A percentile compares a stretch with the other conserved stretches of the same genome.
phyloP scores from a whole-genome alignment of 2,113 vertebrate species.

The Aplodontia rufa region DNA sequence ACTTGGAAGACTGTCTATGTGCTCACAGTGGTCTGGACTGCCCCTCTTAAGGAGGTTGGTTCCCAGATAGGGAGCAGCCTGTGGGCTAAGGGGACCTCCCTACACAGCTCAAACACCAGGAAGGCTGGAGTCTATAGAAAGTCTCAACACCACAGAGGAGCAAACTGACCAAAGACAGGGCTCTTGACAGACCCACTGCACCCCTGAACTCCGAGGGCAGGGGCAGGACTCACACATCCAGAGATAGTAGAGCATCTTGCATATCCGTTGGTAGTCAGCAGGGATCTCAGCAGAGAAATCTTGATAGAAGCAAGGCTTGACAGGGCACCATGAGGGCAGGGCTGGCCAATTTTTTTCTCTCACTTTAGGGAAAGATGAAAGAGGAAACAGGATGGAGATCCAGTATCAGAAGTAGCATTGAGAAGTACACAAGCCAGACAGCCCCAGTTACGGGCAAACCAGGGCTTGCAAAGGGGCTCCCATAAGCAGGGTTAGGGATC shows the following conservation, averaged over 20 bases:
- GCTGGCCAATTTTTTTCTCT: constrained; percentile 98
- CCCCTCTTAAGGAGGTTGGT: background rate
- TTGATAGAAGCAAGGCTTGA: constrained; percentile 98
- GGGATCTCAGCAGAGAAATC: constrained; percentile 97
- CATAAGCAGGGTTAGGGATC: background rate
- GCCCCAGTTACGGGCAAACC: background rate
- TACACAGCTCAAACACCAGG: background rate
- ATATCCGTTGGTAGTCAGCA: constrained; percentile 92
- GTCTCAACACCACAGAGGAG: background rate
- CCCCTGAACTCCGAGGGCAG: background rate
- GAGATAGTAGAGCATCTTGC: constrained; percentile 98
- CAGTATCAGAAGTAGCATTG: background rate
- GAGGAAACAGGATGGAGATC: background rate
- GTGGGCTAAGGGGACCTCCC: background rate
- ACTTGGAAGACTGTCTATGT: background rate
- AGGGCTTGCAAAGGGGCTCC: background rate
- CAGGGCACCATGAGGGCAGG: constrained; percentile 89
- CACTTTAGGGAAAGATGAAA: constrained; percentile 79
- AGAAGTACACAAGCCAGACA: fast-evolving
- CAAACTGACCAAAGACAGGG: background rate
- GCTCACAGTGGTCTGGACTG: background rate
- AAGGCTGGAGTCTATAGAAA: background rate
- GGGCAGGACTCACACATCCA: constrained; percentile 94
- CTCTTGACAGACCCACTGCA: background rate
- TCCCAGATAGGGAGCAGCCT: background rate